Percentiles rank a stretch among this genome's conserved stretches.
phyloP scores from a whole-genome alignment of 2,113 vertebrate genomes.

The Melanotaenia duboulayi region DNA sequence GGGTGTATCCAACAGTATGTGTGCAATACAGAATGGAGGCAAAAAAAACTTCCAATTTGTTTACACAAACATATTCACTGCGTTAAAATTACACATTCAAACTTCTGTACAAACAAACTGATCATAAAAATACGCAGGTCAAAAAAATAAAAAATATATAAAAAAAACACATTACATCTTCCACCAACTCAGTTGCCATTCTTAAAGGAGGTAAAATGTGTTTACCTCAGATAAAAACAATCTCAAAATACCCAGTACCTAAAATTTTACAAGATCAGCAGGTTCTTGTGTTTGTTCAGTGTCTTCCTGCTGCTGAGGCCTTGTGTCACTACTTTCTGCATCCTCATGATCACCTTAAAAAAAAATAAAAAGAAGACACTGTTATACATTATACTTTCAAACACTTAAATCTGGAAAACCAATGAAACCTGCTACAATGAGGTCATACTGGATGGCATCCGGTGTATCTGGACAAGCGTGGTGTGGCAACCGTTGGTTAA shows the following conservation, averaged over 20 bases:
- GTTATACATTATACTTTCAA: background rate
- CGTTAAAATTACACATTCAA: constrained; percentile 25
- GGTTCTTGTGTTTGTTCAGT: constrained; percentile 47
- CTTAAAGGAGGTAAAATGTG: constrained; percentile 31
- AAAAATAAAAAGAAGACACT: background rate
- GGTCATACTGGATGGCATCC: constrained; percentile 73
- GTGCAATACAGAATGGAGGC: background rate
- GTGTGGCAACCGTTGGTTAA: constrained; percentile 67
- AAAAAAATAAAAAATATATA: constrained; percentile 14
- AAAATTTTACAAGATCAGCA: constrained; percentile 62
- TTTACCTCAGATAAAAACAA: constrained; percentile 11
- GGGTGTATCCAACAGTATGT: background rate
- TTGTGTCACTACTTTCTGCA: constrained; percentile 20
- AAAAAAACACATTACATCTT: background rate
- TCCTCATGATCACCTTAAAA: constrained; percentile 67
- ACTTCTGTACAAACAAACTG: constrained; percentile 41
- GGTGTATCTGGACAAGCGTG: constrained; percentile 81
- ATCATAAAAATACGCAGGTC: constrained; percentile 31
- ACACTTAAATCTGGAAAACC: background rate
- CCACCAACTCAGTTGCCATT: constrained; percentile 64
- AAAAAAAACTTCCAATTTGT: constrained; percentile 2
- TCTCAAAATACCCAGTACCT: constrained; percentile 31
- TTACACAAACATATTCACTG: constrained; percentile 32
- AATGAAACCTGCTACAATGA: fast-evolving
- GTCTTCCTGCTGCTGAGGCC: constrained; percentile 54